These are phyloP conservation scores for Sebastiscus tertius DNA, from an alignment of 2,797 vertebrate species.

Conservation along the genomic window DNA sequence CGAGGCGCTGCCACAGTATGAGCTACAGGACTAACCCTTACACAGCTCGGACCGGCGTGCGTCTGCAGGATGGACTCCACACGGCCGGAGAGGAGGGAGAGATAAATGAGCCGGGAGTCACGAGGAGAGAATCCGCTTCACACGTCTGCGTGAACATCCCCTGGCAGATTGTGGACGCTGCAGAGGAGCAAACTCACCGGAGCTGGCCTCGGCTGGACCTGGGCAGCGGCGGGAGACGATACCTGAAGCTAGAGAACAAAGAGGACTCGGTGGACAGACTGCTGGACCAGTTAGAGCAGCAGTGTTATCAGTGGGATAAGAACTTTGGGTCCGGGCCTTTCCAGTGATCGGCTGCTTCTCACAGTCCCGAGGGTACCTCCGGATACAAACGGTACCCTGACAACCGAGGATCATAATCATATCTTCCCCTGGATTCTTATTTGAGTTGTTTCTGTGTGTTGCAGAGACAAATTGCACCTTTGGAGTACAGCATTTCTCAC, in stretches of 20 bases:
- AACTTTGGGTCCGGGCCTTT: conserved; percentile 80
- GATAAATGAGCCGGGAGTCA: neutral
- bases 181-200: conserved; percentile 83
- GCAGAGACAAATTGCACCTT: neutral
- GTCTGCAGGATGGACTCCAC: conserved; percentile 11
- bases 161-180: conserved; percentile 68
- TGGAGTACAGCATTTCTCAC: conserved; percentile 30
- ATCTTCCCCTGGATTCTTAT: conserved; percentile 35
- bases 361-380: neutral
- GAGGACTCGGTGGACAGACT: conserved; percentile 86
- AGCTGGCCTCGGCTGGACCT: conserved; percentile 94
- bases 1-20: conserved; percentile 67
- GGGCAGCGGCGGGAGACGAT: conserved; percentile 80
- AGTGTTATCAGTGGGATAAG: conserved; percentile 70
- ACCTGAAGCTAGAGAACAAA: conserved; percentile 87
- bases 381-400: neutral
- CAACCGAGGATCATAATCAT: neutral
- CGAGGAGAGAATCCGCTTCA: conserved; percentile 48
- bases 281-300: conserved; percentile 80
- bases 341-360: conserved; percentile 60
- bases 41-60: neutral
- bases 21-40: conserved; percentile 76
- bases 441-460: conserved; percentile 5
- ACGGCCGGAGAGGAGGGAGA: neutral
- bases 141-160: conserved; percentile 78